Base-by-base conservation (phyloP, 2,113 vertebrate genomes). In the Zapus hudsonius region DNA sequence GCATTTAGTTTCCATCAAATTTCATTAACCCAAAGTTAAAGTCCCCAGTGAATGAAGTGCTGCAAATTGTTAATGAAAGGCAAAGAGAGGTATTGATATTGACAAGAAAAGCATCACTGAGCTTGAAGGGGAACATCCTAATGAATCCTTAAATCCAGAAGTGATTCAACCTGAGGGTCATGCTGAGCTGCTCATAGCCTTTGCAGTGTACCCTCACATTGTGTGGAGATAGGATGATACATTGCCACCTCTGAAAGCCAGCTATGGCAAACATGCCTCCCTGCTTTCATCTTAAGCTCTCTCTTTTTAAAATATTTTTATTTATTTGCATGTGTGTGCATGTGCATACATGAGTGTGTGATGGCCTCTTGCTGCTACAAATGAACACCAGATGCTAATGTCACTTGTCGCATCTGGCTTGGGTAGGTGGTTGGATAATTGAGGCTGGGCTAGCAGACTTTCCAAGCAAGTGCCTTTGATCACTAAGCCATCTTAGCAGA, bases 241-340 rank as follows among this genome's bases (percentile, higher is more conserved):
- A 2, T 1, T 2, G 1, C 8, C n/a, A 22, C 13, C 10, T 80
- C 16, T 59, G 31, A 57, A 27, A 67, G 1, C 6, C 17, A 15
- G 22, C 72, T 80, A 33, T 2, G 7, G 69, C 57, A 92, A 27
- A 44, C 25, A 23, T 12, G 6, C 23, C 52, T 61, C 38, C 5
- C 7, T 42, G 22, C 11, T 66, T 76, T 27, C 61, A 44, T 44
- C 15, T 40, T n/a, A 38, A 88, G 15, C 4, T 44, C n/a, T 44
- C n/a, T 44, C 8, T 29, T 29, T 25, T 7, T 3, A 66, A 52
- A 10, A 52, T 52, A 47, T 52, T 52, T 52, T 52, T 52, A 12
- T 52, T 52, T 52, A 52, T 52, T 52, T 12, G 7, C 52, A 52
- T 52, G 52, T 52, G 52, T 52, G 12, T 52, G 52, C n/a, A n/a